Conservation (phyloP, 2,888 invertebrate species). For the Hemaris fuciformis region DNA sequence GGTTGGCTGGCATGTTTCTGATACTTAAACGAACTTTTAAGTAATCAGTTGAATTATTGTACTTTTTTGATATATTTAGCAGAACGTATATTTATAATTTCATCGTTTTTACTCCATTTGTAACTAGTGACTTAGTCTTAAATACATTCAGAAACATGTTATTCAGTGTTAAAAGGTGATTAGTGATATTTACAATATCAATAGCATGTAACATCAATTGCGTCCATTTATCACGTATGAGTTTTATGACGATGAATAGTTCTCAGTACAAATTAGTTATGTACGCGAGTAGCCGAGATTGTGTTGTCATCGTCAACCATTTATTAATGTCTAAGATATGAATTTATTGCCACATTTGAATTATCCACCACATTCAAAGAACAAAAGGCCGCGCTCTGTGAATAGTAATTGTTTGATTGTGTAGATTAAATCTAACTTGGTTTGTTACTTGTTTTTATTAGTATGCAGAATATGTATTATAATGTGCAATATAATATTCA, state of each 20-base stretch:
- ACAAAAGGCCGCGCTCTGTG: not conserved
- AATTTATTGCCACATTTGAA: not conserved
- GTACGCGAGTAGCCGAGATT: not conserved
- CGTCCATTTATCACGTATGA: not conserved
- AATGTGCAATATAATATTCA: not conserved
- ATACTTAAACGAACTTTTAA: too few species aligned
- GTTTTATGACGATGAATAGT: not conserved
- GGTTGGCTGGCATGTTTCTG: too few species aligned
- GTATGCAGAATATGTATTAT: not conserved
- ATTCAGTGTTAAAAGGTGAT: not conserved
- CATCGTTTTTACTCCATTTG: too few species aligned
- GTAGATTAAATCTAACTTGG: not conserved
- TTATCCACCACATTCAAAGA: not conserved
- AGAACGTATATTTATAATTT: too few species aligned
- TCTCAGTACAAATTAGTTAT: not conserved
- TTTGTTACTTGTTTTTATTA: not conserved
- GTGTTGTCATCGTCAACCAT: not conserved
- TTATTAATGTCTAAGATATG: not conserved
- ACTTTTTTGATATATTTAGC: too few species aligned
- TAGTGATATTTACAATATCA: not conserved
- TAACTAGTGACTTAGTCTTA: too few species aligned
- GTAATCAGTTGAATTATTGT: too few species aligned
- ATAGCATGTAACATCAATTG: not conserved
- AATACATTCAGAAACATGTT: too few species aligned
- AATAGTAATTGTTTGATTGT: not conserved